phyloP scores from a whole-genome alignment of 2,797 vertebrate species.

The Lacerta bilineata region DNA sequence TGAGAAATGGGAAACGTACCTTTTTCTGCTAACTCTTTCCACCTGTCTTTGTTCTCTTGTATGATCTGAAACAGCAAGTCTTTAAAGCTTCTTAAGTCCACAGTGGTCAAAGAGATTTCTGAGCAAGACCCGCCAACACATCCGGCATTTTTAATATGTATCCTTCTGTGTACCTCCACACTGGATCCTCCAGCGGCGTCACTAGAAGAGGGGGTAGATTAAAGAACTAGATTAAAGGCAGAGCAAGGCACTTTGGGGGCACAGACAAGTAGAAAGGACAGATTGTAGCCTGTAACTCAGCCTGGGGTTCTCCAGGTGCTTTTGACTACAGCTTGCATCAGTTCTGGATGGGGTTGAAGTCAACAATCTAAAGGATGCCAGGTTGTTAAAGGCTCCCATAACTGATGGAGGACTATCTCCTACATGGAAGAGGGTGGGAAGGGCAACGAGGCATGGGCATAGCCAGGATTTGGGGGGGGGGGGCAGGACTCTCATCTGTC shows the following conservation, averaged over 20 bases:
- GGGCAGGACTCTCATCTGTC: too few relatives aligned
- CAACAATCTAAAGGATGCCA: not conserved
- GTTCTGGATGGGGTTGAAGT: not conserved
- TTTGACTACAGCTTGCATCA: too few relatives aligned
- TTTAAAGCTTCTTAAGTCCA: conserved; percentile 89
- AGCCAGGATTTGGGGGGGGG: too few relatives aligned
- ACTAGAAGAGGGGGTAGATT: not conserved
- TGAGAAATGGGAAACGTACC: conserved; percentile 77
- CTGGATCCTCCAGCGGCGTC: conserved; percentile 61
- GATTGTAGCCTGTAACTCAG: too few relatives aligned
- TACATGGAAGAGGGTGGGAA: not conserved
- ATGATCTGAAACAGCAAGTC: conserved; percentile 90
- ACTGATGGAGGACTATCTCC: not conserved
- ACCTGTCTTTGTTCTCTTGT: conserved; percentile 93
- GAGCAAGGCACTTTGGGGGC: not conserved
- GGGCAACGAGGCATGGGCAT: too few relatives aligned
- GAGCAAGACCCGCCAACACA: conserved; percentile 77
- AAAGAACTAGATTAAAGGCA: not conserved
- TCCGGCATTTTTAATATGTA: conserved; percentile 76
- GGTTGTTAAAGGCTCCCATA: not conserved
- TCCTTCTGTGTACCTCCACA: conserved; percentile 79
- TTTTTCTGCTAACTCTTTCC: conserved; percentile 94
- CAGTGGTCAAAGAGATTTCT: conserved; percentile 90
- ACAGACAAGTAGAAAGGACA: not conserved
- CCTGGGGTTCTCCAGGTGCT: too few relatives aligned